A percentile compares a stretch with the other conserved stretches of the same genome.
Evolutionary conservation across 2,113 vertebrate species (phyloP).

Genomic region (Polyodon spathula): DNA sequence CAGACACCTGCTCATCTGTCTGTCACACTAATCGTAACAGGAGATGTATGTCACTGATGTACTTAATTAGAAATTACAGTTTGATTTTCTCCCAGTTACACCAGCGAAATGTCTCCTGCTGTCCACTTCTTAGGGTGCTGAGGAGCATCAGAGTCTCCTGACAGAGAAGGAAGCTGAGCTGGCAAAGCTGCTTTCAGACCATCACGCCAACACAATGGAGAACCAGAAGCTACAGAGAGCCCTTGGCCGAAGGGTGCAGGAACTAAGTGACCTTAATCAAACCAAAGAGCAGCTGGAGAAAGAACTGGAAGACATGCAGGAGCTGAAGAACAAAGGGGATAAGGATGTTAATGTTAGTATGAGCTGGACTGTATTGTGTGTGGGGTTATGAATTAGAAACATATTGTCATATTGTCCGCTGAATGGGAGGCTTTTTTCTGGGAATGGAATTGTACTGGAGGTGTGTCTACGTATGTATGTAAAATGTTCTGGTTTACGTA

Average conservation of each 20-base stretch:
- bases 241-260: slow-evolving; percentile 65
- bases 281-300: slow-evolving; percentile 67
- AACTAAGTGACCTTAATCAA: slow-evolving; percentile 65
- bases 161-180: slow-evolving; percentile 72
- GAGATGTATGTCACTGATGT: too few relatives aligned
- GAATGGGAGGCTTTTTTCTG: too few relatives aligned
- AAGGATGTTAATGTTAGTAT: slow-evolving; percentile 67
- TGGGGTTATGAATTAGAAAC: too few relatives aligned
- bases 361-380: background rate
- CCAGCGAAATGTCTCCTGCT: background rate
- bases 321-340: slow-evolving; percentile 72
- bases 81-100: background rate
- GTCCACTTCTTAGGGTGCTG: slow-evolving; percentile 57
- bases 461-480: too few relatives aligned
- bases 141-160: slow-evolving; percentile 67
- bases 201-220: slow-evolving; percentile 67
- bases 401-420: too few relatives aligned
- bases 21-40: too few relatives aligned
- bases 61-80: too few relatives aligned
- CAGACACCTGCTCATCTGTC: too few relatives aligned
- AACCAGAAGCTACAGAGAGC: slow-evolving; percentile 67
- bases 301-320: slow-evolving; percentile 69
- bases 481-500: too few relatives aligned
- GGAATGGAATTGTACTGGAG: too few relatives aligned
- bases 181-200: slow-evolving; percentile 68